Conservation (phyloP, 2,888 invertebrate species). For the Pammene aurita region DNA sequence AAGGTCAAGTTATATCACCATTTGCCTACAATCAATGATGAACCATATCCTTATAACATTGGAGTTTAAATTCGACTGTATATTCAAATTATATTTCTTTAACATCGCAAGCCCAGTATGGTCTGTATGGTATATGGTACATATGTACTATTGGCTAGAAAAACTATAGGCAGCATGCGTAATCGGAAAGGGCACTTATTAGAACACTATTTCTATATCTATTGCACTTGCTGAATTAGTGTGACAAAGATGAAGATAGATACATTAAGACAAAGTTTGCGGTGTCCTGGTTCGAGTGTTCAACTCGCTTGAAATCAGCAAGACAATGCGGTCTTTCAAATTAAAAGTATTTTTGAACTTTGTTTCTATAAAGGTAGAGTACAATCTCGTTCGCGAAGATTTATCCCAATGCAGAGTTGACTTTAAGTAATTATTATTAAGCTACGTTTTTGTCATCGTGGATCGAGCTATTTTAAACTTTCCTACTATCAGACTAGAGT, state of each 20-base stretch:
- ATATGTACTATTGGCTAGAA: too few relatives aligned
- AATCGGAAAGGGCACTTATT: too few relatives aligned
- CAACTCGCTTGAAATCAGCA: background rate
- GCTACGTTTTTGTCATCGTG: background rate
- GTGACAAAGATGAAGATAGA: background rate
- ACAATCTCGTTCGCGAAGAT: background rate
- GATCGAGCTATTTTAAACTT: background rate
- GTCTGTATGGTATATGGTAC: background rate
- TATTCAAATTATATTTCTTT: background rate
- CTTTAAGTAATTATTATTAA: slow-evolving; percentile 2
- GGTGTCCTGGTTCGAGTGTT: too few relatives aligned
- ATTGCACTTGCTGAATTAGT: background rate
- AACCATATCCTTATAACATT: background rate
- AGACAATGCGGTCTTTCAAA: too few relatives aligned
- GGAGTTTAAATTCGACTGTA: background rate
- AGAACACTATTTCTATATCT: too few relatives aligned
- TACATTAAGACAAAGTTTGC: too few relatives aligned
- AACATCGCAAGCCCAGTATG: background rate
- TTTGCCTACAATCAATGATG: background rate
- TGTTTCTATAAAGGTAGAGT: background rate
- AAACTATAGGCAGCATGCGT: too few relatives aligned
- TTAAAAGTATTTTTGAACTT: background rate
- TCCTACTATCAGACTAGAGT: background rate
- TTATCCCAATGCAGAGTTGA: background rate
- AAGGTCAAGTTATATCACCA: slow-evolving; percentile 19